These are phyloP conservation scores for Heliothis subflexa DNA, from an alignment of 1,140 invertebrate genomes.

Conservation along the genomic window DNA sequence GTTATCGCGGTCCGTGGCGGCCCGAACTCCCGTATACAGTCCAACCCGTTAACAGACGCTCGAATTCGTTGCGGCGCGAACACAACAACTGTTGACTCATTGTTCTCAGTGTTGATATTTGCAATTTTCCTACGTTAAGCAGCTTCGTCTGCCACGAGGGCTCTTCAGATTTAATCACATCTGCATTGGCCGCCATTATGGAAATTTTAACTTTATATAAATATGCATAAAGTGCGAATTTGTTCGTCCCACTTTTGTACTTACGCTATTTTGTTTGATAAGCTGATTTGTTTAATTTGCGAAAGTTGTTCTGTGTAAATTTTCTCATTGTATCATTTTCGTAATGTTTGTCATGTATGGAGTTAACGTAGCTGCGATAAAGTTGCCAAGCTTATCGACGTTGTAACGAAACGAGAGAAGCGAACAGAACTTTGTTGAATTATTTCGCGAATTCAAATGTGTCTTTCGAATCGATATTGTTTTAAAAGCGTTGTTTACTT, in stretches of 20 bases:
- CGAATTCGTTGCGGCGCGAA: constrained; percentile 40
- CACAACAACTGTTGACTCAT: constrained; percentile 47
- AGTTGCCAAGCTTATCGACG: constrained; percentile 15
- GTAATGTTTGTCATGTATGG: constrained; percentile 22
- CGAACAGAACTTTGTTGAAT: constrained; percentile 19
- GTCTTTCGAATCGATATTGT: constrained; percentile 19
- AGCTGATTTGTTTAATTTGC: constrained; percentile 24
- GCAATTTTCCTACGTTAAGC: constrained; percentile 46
- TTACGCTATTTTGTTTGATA: constrained; percentile 25
- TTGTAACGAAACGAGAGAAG: constrained; percentile 7
- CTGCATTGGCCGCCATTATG: constrained; percentile 35
- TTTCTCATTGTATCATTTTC: constrained; percentile 25
- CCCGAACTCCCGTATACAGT: background rate
- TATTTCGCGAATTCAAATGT: constrained; percentile 25
- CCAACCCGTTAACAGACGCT: constrained; percentile 28
- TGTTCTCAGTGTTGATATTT: constrained; percentile 47
- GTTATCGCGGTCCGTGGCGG: background rate
- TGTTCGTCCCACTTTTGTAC: constrained; percentile 24
- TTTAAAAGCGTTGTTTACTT: constrained; percentile 3
- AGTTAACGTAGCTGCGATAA: constrained; percentile 11
- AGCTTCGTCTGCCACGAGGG: constrained; percentile 34
- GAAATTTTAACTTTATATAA: constrained; percentile 36
- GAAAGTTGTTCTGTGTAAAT: constrained; percentile 10
- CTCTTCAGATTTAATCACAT: constrained; percentile 44
- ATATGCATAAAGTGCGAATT: constrained; percentile 29